These are phyloP conservation scores for Pristionchus arcanus DNA, from an alignment of 2,888 invertebrate species.

Conservation along the genomic window DNA sequence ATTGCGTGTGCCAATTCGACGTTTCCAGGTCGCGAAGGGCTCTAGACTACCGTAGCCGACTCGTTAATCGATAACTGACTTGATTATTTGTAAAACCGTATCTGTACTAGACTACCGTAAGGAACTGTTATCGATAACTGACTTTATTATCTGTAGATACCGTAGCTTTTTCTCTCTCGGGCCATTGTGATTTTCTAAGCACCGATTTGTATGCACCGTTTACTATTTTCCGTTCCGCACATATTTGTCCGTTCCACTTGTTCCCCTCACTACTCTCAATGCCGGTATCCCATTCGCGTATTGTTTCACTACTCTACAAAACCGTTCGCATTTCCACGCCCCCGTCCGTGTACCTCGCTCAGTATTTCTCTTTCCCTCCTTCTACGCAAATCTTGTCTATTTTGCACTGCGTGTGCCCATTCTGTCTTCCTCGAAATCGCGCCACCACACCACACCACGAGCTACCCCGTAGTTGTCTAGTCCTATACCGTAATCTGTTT, in stretches of 20 bases:
- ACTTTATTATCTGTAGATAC: conserved; percentile 43
- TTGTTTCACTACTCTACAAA: not conserved
- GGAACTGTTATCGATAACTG: not conserved
- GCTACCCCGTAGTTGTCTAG: conserved; percentile 17
- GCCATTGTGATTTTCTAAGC: conserved; percentile 1
- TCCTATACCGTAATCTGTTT: conserved; percentile 10
- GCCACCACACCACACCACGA: conserved; percentile 28
- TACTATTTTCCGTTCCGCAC: not conserved
- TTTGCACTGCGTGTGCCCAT: not conserved
- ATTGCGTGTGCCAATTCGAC: no score
- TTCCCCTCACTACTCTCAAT: not conserved
- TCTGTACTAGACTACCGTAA: not conserved
- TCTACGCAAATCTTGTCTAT: not conserved
- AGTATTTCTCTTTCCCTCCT: not conserved
- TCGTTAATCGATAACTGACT: not conserved
- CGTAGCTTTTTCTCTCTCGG: not conserved
- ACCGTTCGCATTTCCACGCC: not conserved
- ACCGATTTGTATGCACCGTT: conserved; percentile 46
- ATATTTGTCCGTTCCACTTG: not conserved
- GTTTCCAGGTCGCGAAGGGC: no score
- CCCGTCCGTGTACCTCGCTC: not conserved
- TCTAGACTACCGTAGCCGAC: not conserved
- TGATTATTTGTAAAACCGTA: no score
- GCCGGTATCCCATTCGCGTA: not conserved
- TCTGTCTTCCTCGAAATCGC: not conserved